phyloP scores from a whole-genome alignment of 2,888 invertebrate genomes.

The Thumatha senex region DNA sequence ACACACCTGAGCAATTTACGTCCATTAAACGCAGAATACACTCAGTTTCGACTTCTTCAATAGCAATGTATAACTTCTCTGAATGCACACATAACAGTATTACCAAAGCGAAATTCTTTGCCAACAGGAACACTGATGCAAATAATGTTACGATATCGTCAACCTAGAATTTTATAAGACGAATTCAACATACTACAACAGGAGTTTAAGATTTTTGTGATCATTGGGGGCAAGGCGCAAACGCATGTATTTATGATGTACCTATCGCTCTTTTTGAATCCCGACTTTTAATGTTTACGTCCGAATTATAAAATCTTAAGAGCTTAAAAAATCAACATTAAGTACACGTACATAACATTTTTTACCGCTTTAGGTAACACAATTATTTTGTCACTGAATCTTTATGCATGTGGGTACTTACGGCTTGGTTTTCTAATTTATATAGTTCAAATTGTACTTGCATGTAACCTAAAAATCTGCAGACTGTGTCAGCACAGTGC shows the following conservation, averaged over 20 bases:
- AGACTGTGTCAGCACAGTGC: slow-evolving; percentile 1
- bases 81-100: slow-evolving; percentile 20
- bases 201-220: too few relatives aligned
- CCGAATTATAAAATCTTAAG: too few relatives aligned
- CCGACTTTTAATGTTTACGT: too few relatives aligned
- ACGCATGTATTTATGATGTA: too few relatives aligned
- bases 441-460: slow-evolving; percentile 3
- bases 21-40: slow-evolving; percentile 19
- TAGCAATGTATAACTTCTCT: slow-evolving; percentile 31
- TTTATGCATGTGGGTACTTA: not conserved
- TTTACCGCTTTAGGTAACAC: too few relatives aligned
- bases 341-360: too few relatives aligned
- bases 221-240: too few relatives aligned
- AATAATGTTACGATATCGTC: not conserved
- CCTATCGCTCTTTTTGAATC: too few relatives aligned
- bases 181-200: not conserved
- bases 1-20: slow-evolving; percentile 11
- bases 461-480: not conserved
- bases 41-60: slow-evolving; percentile 19
- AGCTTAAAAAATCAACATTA: too few relatives aligned
- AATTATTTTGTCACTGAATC: too few relatives aligned
- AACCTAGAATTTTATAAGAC: not conserved
- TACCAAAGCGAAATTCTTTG: slow-evolving; percentile 26
- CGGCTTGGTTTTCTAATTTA: not conserved
- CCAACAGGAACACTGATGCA: not conserved